These are phyloP conservation scores for Neodontobutis hainanensis DNA, from an alignment of 2,113 vertebrate species.

Conservation along the genomic window DNA sequence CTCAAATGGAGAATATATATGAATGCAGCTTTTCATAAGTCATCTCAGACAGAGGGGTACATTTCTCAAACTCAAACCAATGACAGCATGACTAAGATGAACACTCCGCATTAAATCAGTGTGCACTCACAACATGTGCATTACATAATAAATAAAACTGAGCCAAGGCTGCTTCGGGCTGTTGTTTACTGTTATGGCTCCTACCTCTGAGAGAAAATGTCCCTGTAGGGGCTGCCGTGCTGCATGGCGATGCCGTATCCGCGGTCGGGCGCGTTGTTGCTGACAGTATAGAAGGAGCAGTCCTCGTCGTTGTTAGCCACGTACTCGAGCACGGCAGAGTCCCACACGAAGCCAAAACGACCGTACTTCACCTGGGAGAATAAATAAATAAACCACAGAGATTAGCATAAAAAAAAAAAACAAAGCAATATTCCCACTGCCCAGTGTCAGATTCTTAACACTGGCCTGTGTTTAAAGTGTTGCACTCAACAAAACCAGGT, in stretches of 20 bases:
- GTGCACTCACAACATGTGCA: slow-evolving; percentile 7
- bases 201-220: slow-evolving; percentile 98
- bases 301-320: slow-evolving; percentile 95
- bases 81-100: slow-evolving; percentile 10
- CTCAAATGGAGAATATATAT: slow-evolving; percentile 20
- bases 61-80: slow-evolving; percentile 13
- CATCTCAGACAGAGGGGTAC: not conserved
- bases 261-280: slow-evolving; percentile 88
- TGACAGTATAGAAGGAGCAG: slow-evolving; percentile 93
- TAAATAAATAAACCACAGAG: slow-evolving; percentile 7
- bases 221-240: slow-evolving; percentile 96
- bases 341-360: slow-evolving; percentile 97
- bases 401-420: too few species aligned
- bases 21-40: not conserved
- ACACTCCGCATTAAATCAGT: not conserved
- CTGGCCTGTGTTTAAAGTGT: too few species aligned
- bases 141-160: slow-evolving; percentile 20
- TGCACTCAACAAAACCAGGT: too few species aligned
- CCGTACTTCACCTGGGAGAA: slow-evolving; percentile 90
- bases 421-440: too few species aligned
- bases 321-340: slow-evolving; percentile 94
- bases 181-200: slow-evolving; percentile 30
- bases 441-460: too few species aligned
- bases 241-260: slow-evolving; percentile 97
- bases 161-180: slow-evolving; percentile 4